Evolutionary conservation across 2,797 vertebrate genomes (phyloP), one percentile per base, ranked within the genome.

Genomic region (Bradypodion ventrale): DNA sequence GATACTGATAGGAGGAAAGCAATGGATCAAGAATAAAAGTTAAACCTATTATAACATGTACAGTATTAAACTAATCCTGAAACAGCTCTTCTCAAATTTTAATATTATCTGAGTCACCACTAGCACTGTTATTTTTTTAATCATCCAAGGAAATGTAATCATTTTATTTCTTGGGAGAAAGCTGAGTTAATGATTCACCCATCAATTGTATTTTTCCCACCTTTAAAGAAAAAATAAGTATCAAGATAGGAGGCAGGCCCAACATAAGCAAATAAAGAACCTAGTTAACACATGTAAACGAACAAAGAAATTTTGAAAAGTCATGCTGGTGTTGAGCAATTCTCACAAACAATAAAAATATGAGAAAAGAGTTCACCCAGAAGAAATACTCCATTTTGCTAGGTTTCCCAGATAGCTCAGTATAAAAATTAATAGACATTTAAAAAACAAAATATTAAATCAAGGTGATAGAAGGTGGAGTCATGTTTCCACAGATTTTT

Each of bases 41-140:
- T 35, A 83, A 76, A 77, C 65, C 65, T 70, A 46, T 77, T 60
- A 83, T 35, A 78, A 78, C 56, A 77, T 70, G 21, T 59, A 77
- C 77, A 70, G 75, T 70, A 70, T 70, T 83, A 62, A 29, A 78
- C 42, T 44, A 70, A 60, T 59, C n/a, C 56, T 59, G 49, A 37
- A 35, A 42, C 27, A 70, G 19, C 56, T 77, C 15, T 84, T 78
- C 7, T 78, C 68, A 62, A 46, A 49, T 78, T 40, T 78, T 73
- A 72, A 25, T 40, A 63, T 27, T 25, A 63, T 63, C 32, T 78
- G 29, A 49, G 68, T 37, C 10, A 72, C 16, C 56, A 52, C 15
- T 42, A 73, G 56, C 27, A 60, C 7, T n/a, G n/a, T n/a, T n/a
- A 37, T 73, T 42, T 65, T 78, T 37, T 62, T 46, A 29, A 49